A percentile compares a stretch with the other conserved stretches of the same genome.
Evolutionary conservation across 23 tunicate genomes (phyloP).

Genomic region (Trididemnum nubilum): DNA sequence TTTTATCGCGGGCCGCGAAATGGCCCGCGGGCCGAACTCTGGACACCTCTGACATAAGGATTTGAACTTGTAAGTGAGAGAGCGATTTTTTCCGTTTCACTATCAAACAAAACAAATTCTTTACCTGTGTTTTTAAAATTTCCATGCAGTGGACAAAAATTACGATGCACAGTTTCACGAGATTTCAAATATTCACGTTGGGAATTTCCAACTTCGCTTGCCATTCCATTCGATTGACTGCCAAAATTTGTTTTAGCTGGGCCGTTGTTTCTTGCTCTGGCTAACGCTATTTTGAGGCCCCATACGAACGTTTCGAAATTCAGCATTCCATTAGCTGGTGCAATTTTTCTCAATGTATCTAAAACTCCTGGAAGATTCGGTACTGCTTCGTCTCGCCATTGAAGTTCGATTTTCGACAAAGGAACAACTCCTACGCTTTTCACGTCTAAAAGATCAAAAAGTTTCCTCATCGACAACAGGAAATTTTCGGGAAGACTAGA

Average conservation of each 20-base stretch:
- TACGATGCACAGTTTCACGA: too few relatives aligned
- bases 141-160: too few relatives aligned
- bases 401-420: conserved; percentile 58
- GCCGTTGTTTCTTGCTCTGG: not conserved
- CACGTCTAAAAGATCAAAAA: conserved; percentile 69
- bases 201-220: too few relatives aligned
- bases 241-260: too few relatives aligned
- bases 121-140: too few relatives aligned
- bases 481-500: conserved; percentile 60
- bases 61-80: too few relatives aligned
- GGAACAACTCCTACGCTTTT: conserved; percentile 50
- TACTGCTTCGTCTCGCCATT: conserved; percentile 87
- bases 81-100: too few relatives aligned
- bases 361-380: conserved; percentile 87
- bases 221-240: too few relatives aligned
- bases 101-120: too few relatives aligned
- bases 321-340: conserved; percentile 64
- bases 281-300: conserved; percentile 51
- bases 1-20: not conserved
- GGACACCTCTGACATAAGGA: not conserved
- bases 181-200: too few relatives aligned
- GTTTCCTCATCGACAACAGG: conserved; percentile 63
- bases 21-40: not conserved
- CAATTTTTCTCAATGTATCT: conserved; percentile 49
- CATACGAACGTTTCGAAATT: conserved; percentile 70